Percentiles rank a stretch among this genome's conserved stretches.
phyloP scores from a whole-genome alignment of 2,113 vertebrate species.

The Heterochromis multidens region DNA sequence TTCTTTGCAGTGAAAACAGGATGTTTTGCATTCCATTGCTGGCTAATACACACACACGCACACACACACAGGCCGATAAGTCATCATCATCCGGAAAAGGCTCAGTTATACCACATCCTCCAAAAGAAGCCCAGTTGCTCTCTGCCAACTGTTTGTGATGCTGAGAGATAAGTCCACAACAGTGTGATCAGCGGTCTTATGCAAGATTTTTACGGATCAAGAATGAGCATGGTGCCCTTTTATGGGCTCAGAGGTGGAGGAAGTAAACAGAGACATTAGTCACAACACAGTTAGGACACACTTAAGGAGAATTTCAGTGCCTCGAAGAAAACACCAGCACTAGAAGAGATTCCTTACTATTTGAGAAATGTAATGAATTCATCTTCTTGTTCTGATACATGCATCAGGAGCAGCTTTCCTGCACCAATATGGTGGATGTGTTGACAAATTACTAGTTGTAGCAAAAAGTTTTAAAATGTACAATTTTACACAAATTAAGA shows the following conservation, averaged over 20 bases:
- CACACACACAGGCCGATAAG: conserved; percentile 26
- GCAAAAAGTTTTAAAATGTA: not conserved
- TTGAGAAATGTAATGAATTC: not conserved
- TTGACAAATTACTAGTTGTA: not conserved
- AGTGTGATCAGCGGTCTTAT: not conserved
- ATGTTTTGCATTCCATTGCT: conserved; percentile 37
- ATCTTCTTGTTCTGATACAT: not conserved
- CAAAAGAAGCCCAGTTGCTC: not conserved
- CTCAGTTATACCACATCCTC: not conserved
- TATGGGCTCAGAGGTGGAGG: not conserved
- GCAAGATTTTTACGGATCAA: conserved; percentile 16
- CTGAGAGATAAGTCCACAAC: not conserved
- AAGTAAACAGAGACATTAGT: not conserved
- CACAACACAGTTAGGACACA: not conserved
- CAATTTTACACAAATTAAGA: not conserved
- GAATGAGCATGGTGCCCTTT: not conserved
- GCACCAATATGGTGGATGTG: not conserved
- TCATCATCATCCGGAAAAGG: conserved; percentile 11
- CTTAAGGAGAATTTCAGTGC: not conserved
- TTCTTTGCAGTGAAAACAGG: conserved; percentile 43
- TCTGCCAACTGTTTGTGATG: conserved; percentile 3
- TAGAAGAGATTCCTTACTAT: not conserved
- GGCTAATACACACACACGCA: too few relatives aligned
- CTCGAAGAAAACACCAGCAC: not conserved
- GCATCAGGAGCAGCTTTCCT: not conserved